Percentiles rank a stretch among this genome's conserved stretches.
Evolutionary conservation across 2,888 invertebrate genomes (phyloP).

Genomic region (Frankliniella fusca): DNA sequence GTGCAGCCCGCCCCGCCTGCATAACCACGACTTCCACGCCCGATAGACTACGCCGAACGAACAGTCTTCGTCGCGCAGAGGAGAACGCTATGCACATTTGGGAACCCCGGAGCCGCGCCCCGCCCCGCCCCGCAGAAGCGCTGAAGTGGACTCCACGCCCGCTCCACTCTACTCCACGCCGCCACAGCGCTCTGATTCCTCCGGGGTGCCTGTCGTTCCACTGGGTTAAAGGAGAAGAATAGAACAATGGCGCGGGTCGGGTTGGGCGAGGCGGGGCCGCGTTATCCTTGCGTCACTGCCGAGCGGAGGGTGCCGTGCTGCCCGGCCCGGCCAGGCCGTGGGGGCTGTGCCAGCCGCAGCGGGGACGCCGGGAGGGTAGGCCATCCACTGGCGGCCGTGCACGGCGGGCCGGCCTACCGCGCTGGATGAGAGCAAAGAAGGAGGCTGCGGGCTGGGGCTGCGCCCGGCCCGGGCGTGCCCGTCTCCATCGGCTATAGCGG

Average conservation of each 20-base stretch:
- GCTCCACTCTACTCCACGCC: neutral
- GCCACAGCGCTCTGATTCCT: constrained; percentile 2
- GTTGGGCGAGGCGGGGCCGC: neutral
- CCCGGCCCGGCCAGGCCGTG: neutral
- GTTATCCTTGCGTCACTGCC: neutral
- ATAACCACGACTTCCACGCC: no score
- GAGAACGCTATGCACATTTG: neutral
- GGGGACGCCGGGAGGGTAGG: neutral
- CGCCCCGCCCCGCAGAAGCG: neutral
- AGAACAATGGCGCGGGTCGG: neutral
- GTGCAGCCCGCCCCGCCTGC: no score
- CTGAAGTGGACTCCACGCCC: neutral
- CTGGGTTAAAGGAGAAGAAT: constrained; percentile 23
- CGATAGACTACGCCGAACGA: no score
- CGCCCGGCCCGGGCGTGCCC: no score
- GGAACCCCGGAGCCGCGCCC: neutral
- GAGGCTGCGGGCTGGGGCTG: neutral
- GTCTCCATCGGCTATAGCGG: no score
- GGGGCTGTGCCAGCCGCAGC: neutral
- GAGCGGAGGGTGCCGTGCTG: neutral
- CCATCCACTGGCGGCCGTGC: neutral
- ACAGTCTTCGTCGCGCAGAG: no score
- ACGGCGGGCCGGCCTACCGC: neutral
- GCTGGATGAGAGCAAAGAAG: no score
- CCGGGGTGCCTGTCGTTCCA: neutral